Base-by-base conservation (phyloP, 2,888 invertebrate species). In the Kryphioiulus occultus region DNA sequence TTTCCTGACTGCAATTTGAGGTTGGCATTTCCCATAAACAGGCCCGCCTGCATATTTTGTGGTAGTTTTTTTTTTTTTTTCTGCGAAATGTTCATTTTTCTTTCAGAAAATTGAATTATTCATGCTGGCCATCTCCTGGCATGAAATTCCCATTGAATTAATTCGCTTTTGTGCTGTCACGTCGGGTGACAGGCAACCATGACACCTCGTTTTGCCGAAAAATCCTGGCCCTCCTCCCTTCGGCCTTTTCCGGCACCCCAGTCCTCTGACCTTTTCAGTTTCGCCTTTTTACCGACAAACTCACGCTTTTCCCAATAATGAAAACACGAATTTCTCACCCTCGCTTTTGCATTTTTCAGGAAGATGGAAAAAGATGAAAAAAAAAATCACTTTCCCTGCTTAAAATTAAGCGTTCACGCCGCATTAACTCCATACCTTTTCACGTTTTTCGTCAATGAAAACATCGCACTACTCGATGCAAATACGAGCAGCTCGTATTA, bases 91-190 rank as follows among this genome's bases (percentile, higher is more conserved):
- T 53, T 53, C 53, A n/a, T 53, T 53, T 53, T 53, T 53, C 53
- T n/a, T 19, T 53, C 44, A 7, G 15, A n/a, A 47, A 53, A 53
- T 53, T 53, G 53, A 53, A 53, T 53, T 53, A 53, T 53, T 53
- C 53, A 53, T 53, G 53, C n/a, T 53, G 53, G 53, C n/a, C 53
- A 53, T 53, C 53, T 53, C 53, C 53, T 53, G 53, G 53, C 53
- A 53, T 53, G 53, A 53, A 53, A 53, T 53, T 53, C 53, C 53
- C 53, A 53, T 53, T 53, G 53, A 19, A 53, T 53, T 53, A 53
- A 53, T 53, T 10, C n/a, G 53, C 53, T 53, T 53, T 53, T 53
- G 53, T 53, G 53, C 53, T 53, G 53, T 53, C 53, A 53, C 53
- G n/a, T n/a, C n/a, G 35, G 53, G 53, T 53, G 53, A 53, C 53